Percentiles rank a stretch among this genome's conserved stretches.
Conservation (phyloP, 2,113 vertebrate genomes). For the Hucho hucho region DNA sequence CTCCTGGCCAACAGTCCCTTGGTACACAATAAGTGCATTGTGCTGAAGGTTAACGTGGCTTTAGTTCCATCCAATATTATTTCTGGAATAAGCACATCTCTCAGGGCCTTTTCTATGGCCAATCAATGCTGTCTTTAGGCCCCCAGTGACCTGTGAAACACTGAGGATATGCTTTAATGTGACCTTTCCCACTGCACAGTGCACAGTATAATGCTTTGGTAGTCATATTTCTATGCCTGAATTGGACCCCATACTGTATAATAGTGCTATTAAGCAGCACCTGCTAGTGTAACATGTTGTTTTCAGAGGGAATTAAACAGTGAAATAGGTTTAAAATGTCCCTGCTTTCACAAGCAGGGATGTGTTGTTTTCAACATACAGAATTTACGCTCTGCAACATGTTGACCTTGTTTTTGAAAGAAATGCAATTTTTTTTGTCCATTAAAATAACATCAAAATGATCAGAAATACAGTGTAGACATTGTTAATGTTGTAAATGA, state of each 20-base stretch:
- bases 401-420: not conserved
- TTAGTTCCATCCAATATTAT: not conserved
- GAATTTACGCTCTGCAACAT: not conserved
- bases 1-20: conserved; percentile 18
- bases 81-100: conserved; percentile 31
- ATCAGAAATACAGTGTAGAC: too few species aligned
- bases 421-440: too few species aligned
- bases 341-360: not conserved
- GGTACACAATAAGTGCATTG: conserved; percentile 25
- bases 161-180: too few species aligned
- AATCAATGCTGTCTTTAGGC: conserved; percentile 26
- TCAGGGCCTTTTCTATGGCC: conserved; percentile 19
- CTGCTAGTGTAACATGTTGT: too few species aligned
- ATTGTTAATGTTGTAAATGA: too few species aligned
- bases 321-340: not conserved
- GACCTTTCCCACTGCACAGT: too few species aligned
- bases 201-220: not conserved
- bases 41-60: conserved; percentile 29
- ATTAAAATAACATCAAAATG: too few species aligned
- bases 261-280: not conserved
- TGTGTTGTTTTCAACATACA: not conserved
- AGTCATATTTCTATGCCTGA: too few species aligned
- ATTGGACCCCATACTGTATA: conserved; percentile 2
- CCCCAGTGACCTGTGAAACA: conserved; percentile 2
- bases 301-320: not conserved